Percentiles rank a stretch among this genome's conserved stretches.
These are phyloP conservation scores for Miniopterus natalensis DNA, from an alignment of 2,113 vertebrate genomes.

Conservation along the genomic window DNA sequence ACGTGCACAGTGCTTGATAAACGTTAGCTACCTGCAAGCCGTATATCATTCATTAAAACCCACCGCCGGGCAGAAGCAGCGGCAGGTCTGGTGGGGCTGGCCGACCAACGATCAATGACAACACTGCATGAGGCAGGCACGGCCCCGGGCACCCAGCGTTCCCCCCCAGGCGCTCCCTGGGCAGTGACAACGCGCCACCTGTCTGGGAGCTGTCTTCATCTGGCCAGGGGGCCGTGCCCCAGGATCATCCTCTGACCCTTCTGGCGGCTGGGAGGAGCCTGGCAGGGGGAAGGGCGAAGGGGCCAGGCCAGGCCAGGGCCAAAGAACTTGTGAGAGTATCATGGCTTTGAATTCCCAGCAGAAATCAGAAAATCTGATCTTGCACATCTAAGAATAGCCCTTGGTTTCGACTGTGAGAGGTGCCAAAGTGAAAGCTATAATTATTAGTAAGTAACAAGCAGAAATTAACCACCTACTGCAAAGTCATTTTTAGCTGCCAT, in stretches of 20 bases:
- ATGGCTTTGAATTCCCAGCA: conserved; percentile 53
- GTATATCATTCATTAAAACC: background rate
- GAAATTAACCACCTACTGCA: conserved; percentile 79
- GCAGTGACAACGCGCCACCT: background rate
- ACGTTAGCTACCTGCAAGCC: background rate
- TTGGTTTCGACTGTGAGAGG: conserved; percentile 75
- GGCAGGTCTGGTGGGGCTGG: no score
- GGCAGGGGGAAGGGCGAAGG: rapidly evolving
- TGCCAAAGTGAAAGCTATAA: conserved; percentile 81
- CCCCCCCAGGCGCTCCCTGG: background rate
- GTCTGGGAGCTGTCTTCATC: background rate
- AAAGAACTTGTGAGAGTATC: background rate
- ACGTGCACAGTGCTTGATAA: background rate
- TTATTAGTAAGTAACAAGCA: conserved; percentile 81
- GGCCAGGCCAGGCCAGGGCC: background rate
- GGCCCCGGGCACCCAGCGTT: rapidly evolving
- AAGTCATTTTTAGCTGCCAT: conserved; percentile 82
- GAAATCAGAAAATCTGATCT: conserved; percentile 78
- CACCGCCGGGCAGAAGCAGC: background rate
- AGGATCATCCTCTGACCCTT: background rate
- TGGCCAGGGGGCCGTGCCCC: background rate
- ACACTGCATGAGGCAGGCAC: background rate
- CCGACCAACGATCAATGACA: no score
- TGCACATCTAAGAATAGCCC: conserved; percentile 80
- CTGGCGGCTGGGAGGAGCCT: background rate